Evolutionary conservation across 2,113 vertebrate genomes (phyloP), one percentile per base, ranked within the genome.

Genomic region (Clinocottus analis): DNA sequence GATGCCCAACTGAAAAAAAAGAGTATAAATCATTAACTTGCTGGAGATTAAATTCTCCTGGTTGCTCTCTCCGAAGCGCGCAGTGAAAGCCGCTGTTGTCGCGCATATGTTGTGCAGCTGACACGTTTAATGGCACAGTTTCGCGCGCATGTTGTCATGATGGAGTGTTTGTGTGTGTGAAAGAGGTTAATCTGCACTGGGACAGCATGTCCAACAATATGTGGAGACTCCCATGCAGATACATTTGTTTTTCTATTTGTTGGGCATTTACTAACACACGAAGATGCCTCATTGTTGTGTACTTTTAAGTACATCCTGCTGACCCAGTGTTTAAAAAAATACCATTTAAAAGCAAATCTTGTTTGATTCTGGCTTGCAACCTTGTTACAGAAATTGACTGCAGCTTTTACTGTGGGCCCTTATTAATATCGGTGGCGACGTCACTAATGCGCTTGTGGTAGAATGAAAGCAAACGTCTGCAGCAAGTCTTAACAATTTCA

Each of bases 41-140:
- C n/a, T 77, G 29, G 43, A 55, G 0, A 56, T 67, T 37, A 1
- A 23, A 62, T 65, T 49, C 13, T 55, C 14, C 25, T 12, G 31
- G 25, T 16, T 21, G 10, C 13, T 51, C 19, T 21, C 35, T 27
- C 45, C 21, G 33, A 33, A 53, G 39, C 43, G 41, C 41, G 4
- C 13, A 1, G 41, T 43, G 41, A 41, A 4, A 27, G 31, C 33
- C 14, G 17, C 33, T 39, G 31, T 53, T 43, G 27, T 29, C 47
- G 47, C 31, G 19, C 66, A 45, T 63, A 60, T 82, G 63, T 55
- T 55, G 70, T 51, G 16, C 84, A 56, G 68, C 43, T 83, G 31
- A 27, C 53, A 5, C 33, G 27, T 59, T 65, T 25, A 1, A 53
- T 45, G 11, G 43, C 85, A 69, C 45, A 7, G 41, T 72, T 72